phyloP scores from a whole-genome alignment of 92 coral and sea anemone genomes.

The Parazoanthus darwini region DNA sequence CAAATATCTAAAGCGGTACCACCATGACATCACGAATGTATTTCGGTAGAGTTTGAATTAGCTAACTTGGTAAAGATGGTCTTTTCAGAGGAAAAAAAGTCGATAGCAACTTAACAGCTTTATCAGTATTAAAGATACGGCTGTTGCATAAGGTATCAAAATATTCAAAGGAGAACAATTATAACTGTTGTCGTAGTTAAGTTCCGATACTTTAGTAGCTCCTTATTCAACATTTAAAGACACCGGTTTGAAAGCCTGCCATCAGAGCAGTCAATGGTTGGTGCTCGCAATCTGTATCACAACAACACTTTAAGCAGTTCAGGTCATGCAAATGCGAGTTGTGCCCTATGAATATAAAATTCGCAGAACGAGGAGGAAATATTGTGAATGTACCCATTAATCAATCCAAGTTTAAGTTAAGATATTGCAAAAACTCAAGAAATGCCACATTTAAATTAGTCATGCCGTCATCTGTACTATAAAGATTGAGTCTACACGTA shows the following conservation, averaged over 20 bases:
- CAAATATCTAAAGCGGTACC: neutral
- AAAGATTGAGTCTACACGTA: neutral
- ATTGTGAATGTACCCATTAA: neutral
- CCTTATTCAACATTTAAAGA: neutral
- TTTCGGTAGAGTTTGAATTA: neutral
- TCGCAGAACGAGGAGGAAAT: too few relatives aligned
- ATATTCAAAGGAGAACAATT: neutral
- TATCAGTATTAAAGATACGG: neutral
- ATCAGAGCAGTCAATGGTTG: neutral
- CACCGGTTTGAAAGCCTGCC: neutral
- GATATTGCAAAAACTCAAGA: neutral
- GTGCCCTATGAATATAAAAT: too few relatives aligned
- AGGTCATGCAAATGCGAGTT: neutral
- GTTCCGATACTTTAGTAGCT: neutral
- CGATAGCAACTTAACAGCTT: neutral
- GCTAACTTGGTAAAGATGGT: neutral
- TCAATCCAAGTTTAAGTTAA: too few relatives aligned
- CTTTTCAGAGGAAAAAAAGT: neutral
- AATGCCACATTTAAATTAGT: neutral
- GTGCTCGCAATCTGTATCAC: neutral
- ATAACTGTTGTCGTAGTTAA: neutral
- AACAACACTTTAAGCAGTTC: neutral
- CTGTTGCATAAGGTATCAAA: constrained; percentile 1
- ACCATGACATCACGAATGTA: neutral
- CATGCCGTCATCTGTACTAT: too few relatives aligned